phyloP scores from a whole-genome alignment of 2,113 vertebrate species.

The Penelope pileata region DNA sequence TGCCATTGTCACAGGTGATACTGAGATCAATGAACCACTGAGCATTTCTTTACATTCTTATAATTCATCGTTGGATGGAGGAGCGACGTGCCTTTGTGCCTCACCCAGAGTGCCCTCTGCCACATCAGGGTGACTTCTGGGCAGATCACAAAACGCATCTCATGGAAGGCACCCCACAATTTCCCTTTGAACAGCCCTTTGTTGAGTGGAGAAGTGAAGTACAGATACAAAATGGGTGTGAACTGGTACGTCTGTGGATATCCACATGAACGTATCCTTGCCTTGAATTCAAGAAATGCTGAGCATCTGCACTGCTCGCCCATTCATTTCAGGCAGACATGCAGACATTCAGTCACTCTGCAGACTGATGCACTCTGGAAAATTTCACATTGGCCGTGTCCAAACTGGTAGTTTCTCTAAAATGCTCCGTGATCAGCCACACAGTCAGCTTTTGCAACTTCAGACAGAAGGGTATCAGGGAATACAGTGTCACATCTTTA shows the following conservation, averaged over 20 bases:
- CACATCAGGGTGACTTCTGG: not conserved
- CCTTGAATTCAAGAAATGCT: not conserved
- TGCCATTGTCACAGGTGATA: not conserved
- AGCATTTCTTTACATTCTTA: not conserved
- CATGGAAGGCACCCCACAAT: not conserved
- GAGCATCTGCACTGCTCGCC: not conserved
- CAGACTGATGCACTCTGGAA: not conserved
- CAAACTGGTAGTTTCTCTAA: not conserved
- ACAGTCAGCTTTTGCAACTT: not conserved
- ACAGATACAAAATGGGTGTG: not conserved
- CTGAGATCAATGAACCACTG: not conserved
- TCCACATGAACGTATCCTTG: not conserved
- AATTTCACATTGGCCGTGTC: not conserved
- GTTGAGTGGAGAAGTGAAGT: not conserved
- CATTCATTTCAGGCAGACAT: not conserved
- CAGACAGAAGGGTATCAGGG: not conserved
- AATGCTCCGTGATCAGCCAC: not conserved
- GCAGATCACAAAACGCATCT: not conserved
- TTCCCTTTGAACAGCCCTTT: not conserved
- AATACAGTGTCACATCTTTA: not conserved
- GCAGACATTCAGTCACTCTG: not conserved
- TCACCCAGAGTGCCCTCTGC: not conserved
- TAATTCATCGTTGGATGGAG: not conserved
- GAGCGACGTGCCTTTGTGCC: not conserved
- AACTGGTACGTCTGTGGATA: not conserved